These are phyloP conservation scores for Ormyrus pomaceus DNA, from an alignment of 2,888 invertebrate species.

Conservation along the genomic window DNA sequence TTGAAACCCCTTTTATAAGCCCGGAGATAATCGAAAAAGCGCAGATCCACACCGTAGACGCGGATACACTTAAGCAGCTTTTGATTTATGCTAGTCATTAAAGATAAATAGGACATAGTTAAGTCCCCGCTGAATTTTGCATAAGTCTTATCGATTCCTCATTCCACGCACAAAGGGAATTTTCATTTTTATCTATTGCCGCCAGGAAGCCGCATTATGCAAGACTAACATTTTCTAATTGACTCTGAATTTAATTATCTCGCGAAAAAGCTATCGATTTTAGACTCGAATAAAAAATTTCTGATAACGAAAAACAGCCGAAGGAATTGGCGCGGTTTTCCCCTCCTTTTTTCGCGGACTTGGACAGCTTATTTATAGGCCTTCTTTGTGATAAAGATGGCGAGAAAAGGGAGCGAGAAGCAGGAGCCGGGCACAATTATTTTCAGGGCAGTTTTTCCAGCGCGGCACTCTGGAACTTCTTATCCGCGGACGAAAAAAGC, in stretches of 20 bases:
- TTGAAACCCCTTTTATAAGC: constrained; percentile 67
- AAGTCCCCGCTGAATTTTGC: constrained; percentile 47
- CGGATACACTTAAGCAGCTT: constrained; percentile 55
- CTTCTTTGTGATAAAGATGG: constrained; percentile 75
- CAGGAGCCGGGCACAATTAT: constrained; percentile 71
- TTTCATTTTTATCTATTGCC: constrained; percentile 4
- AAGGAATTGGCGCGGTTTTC: constrained; percentile 60
- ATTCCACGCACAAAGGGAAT: neutral
- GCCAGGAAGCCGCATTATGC: neutral
- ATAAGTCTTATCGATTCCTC: constrained; percentile 43
- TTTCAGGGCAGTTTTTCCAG: constrained; percentile 65
- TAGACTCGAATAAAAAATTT: too few species aligned
- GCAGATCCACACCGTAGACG: constrained; percentile 51
- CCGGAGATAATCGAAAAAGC: constrained; percentile 65
- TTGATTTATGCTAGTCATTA: constrained; percentile 57
- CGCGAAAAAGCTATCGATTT: too few species aligned
- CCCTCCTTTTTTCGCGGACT: constrained; percentile 70
- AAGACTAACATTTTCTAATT: too few species aligned
- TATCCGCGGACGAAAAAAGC: constrained; percentile 9
- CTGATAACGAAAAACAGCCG: too few species aligned
- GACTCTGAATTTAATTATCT: too few species aligned
- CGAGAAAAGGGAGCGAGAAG: constrained; percentile 55
- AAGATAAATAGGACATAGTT: constrained; percentile 57
- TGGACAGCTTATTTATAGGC: constrained; percentile 74
- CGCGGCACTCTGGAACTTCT: constrained; percentile 35